phyloP scores from a whole-genome alignment of 2,113 vertebrate genomes.

The Datnioides undecimradiatus region DNA sequence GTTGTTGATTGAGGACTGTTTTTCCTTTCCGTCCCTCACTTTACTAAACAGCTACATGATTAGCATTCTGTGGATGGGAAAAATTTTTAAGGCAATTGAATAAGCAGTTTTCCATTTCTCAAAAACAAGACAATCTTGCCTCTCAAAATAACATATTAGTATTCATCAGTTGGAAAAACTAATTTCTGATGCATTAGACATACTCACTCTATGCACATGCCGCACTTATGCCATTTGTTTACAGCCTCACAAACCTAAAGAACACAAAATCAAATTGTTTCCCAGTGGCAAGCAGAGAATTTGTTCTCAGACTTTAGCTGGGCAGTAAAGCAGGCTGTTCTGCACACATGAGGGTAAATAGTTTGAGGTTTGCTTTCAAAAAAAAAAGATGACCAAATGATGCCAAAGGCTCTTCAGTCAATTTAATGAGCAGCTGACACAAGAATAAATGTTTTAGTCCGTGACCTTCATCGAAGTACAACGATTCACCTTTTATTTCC shows the following conservation, averaged over 20 bases:
- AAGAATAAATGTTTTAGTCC: constrained; percentile 27
- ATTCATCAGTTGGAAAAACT: constrained; percentile 60
- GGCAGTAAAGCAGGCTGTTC: constrained; percentile 35
- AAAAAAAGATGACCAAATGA: constrained; percentile 26
- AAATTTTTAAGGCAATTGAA: constrained; percentile 32
- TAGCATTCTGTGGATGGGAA: constrained; percentile 46
- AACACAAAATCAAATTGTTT: constrained; percentile 46
- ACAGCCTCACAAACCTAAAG: constrained; percentile 38
- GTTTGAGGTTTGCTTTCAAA: constrained; percentile 16
- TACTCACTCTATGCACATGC: constrained; percentile 36
- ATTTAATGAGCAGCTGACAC: constrained; percentile 52
- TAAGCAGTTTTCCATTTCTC: constrained; percentile 51
- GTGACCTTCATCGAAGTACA: constrained; percentile 40
- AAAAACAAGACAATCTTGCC: constrained; percentile 54
- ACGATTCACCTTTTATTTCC: constrained; percentile 9
- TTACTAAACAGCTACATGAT: constrained; percentile 22
- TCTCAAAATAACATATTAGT: constrained; percentile 56
- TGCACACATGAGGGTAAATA: constrained; percentile 42
- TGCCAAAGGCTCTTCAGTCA: constrained; percentile 39
- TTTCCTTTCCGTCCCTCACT: constrained; percentile 12
- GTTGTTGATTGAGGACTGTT: neutral
- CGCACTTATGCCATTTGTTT: constrained; percentile 54
- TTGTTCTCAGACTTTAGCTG: constrained; percentile 37
- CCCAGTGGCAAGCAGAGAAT: constrained; percentile 39
- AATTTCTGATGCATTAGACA: constrained; percentile 54